Evolutionary conservation across 2,888 invertebrate species (phyloP), one percentile per base, ranked within the genome.

Genomic region (Hirtodrosophila histrioides): DNA sequence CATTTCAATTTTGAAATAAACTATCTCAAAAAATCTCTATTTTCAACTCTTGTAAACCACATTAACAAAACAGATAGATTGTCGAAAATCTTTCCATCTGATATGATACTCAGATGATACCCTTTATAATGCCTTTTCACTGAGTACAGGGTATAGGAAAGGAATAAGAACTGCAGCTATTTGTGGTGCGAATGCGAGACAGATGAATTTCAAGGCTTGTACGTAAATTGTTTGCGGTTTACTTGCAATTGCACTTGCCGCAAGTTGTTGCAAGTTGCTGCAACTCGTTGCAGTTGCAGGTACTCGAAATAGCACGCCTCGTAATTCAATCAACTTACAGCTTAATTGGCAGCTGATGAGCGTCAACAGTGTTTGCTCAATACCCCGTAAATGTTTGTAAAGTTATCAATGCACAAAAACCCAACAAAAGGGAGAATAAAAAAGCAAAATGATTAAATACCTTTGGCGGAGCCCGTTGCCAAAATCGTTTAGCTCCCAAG

Each of bases 341-440:
- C 72, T 69, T 87, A 82, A 82, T 87, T 85, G 82, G 83, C 75
- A 46, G 82, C 55, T 69, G 71, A 65, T 78, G 67, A 65, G 60
- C 49, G 66, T 49, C 69, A 61, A 70, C 63, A 58, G 8, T 39
- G 67, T 60, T 63, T 58, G 57, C 43, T 37, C 65, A 78, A 17
- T 17, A 17, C 17, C 17, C 17, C 17, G 17, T 17, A 17, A 17
- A 17, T 17, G 17, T 17, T 17, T 17, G 1, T 17, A 17, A 17
- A 17, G 17, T 17, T 17, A 17, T 2, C 17, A 17, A 17, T 17
- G 17, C 17, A 17, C 17, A 17, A 17, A 71, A 57, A 29, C 51
- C 7, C 58, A 40, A 35, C n/a, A 10, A 23, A 40, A 17, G 17
- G 17, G 17, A 17, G 17, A 17, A 17, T 17, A 17, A 17, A 29